Base-by-base conservation (phyloP, 2,888 invertebrate genomes). In the Lampropteryx suffumata region DNA sequence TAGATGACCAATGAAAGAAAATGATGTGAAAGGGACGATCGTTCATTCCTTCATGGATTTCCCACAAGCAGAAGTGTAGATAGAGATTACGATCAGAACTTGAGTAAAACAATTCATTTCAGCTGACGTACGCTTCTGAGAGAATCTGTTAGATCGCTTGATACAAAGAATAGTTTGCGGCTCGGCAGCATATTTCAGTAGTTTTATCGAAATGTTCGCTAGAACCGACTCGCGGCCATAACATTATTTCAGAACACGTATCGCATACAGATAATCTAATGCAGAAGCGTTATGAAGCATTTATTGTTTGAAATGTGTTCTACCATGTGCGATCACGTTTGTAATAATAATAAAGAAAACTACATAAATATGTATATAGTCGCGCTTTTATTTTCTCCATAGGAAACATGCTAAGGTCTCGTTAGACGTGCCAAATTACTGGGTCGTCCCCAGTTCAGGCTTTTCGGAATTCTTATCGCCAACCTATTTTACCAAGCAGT, bases 191-290 rank as follows among this genome's bases (percentile, higher is more conserved):
- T 77, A 76, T 78, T 82, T 77, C 68, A 77, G 73, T 71, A 71
- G 70, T 81, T 78, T 76, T 70, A 76, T 73, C 66, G 71, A 62
- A 73, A 69, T 67, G 72, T 73, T 73, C 68, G 62, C 60, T 44
- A 53, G 66, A 63, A 64, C 62, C 63, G 70, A 69, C 72, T 68
- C 62, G 59, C 62, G 56, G 75, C 77, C 65, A 80, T 83, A 77
- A 83, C 75, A 87, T 88, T 87, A 87, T 89, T 86, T 82, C 87
- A 78, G 79, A 64, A 79, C 86, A 88, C 87, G 86, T 85, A 84
- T 84, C 79, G 70, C 73, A 62, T 71, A 70, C 73, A 79, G 81
- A 84, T 87, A 86, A 87, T 84, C 81, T 81, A 82, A 85, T 82
- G 78, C 82, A 84, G 75, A 74, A 76, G 78, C 79, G 79, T 78